A percentile compares a stretch with the other conserved stretches of the same genome.
These are phyloP conservation scores for Phaonia tiefii DNA, from an alignment of 2,888 invertebrate species.

Conservation along the genomic window DNA sequence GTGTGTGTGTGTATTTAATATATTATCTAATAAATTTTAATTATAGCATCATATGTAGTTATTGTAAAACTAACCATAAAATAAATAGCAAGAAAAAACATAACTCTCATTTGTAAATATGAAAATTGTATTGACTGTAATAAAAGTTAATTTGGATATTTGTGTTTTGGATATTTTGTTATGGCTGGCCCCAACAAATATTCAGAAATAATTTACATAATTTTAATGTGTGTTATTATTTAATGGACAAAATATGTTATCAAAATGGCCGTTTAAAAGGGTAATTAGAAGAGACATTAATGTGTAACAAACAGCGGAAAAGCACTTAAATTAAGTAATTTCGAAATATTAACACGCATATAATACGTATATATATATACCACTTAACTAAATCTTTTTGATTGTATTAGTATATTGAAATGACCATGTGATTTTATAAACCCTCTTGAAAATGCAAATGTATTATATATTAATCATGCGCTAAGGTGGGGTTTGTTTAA, in stretches of 20 bases:
- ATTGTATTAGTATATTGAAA: background rate
- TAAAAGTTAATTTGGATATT: background rate
- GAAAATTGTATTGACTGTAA: background rate
- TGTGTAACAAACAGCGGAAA: background rate
- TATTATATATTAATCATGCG: too few relatives aligned
- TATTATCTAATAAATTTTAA: constrained; percentile 52
- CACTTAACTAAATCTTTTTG: background rate
- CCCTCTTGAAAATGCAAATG: too few relatives aligned
- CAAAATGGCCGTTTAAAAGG: background rate
- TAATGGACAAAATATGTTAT: background rate
- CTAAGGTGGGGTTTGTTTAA: too few relatives aligned
- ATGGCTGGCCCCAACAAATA: background rate
- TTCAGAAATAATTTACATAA: constrained; percentile 6
- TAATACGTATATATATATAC: too few relatives aligned
- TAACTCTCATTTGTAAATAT: background rate
- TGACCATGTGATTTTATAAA: background rate
- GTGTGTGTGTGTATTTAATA: background rate
- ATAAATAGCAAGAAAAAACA: constrained; percentile 31
- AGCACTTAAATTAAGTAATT: background rate
- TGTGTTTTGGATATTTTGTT: too few relatives aligned
- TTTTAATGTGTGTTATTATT: background rate
- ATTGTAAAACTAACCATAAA: constrained; percentile 54
- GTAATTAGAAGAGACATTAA: background rate
- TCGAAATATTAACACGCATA: too few relatives aligned
- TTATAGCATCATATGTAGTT: constrained; percentile 54